Evolutionary conservation across 2,888 invertebrate species (phyloP).

Genomic region (Nomada fabriciana): DNA sequence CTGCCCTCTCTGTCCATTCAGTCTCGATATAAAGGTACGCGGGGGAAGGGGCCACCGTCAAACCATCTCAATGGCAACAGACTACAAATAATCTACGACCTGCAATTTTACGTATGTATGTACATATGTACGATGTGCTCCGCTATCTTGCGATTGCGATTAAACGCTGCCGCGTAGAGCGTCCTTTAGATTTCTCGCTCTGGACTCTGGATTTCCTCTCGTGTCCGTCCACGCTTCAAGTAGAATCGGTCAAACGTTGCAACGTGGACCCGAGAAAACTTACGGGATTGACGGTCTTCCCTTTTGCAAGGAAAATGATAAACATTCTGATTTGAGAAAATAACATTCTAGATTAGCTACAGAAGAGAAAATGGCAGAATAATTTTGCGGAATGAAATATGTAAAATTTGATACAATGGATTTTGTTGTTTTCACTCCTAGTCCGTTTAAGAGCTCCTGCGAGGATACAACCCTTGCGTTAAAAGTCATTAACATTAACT

Average conservation of each 20-base stretch:
- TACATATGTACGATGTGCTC: conserved; percentile 15
- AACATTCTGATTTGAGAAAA: not conserved
- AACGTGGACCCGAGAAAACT: not conserved
- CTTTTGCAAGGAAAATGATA: not conserved
- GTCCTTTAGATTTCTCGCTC: not conserved
- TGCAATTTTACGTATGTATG: conserved; percentile 61
- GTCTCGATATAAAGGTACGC: conserved; percentile 76
- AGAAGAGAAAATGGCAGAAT: not conserved
- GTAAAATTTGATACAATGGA: conserved; percentile 4
- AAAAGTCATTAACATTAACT: too few relatives aligned
- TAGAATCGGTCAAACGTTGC: not conserved
- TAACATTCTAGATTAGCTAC: not conserved
- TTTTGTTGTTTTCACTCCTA: not conserved
- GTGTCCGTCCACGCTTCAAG: not conserved
- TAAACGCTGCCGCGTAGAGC: not conserved
- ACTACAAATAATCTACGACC: conserved; percentile 69
- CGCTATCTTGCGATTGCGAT: not conserved
- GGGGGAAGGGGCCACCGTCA: conserved; percentile 73
- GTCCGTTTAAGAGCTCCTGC: not conserved
- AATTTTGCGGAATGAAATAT: not conserved
- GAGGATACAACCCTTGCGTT: too few relatives aligned
- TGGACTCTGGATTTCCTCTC: not conserved
- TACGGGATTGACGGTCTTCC: not conserved
- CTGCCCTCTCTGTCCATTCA: conserved; percentile 77
- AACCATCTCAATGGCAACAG: conserved; percentile 76